These are phyloP conservation scores for Morpho achilles DNA, from an alignment of 2,888 invertebrate species.

Conservation along the genomic window DNA sequence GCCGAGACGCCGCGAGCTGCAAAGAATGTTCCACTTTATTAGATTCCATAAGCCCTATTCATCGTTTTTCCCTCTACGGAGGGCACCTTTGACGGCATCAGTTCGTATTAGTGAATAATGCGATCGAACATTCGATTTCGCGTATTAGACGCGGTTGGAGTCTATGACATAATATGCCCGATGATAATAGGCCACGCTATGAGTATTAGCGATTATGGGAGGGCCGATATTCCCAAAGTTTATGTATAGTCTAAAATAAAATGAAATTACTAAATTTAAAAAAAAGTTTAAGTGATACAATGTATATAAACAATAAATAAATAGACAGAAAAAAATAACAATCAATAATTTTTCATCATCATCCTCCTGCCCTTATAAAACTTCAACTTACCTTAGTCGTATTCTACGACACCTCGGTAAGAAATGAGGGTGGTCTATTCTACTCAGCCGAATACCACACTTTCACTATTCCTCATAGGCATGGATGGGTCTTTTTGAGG, in stretches of 20 bases:
- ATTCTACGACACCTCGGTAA: too few species aligned
- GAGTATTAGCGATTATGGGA: constrained; percentile 62
- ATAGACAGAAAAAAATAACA: too few species aligned
- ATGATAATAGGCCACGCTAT: constrained; percentile 52
- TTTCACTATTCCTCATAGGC: too few species aligned
- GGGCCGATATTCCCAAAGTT: constrained; percentile 44
- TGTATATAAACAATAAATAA: too few species aligned
- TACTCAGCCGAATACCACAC: too few species aligned
- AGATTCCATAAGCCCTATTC: constrained; percentile 75
- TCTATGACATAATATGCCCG: constrained; percentile 52
- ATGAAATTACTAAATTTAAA: too few species aligned
- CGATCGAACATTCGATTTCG: constrained; percentile 67
- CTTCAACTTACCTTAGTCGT: too few species aligned
- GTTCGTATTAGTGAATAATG: constrained; percentile 71
- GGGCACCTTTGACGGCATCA: constrained; percentile 63
- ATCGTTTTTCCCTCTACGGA: constrained; percentile 64
- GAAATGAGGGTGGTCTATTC: too few species aligned
- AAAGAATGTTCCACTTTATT: constrained; percentile 72
- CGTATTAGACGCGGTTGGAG: constrained; percentile 56
- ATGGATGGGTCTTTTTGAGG: too few species aligned
- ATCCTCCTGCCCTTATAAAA: too few species aligned
- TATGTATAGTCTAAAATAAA: neutral
- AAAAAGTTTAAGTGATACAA: too few species aligned
- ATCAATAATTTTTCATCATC: too few species aligned
- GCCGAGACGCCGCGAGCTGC: constrained; percentile 44